Evolutionary conservation across 2,888 invertebrate genomes (phyloP).

Genomic region (Diarsia rubi): DNA sequence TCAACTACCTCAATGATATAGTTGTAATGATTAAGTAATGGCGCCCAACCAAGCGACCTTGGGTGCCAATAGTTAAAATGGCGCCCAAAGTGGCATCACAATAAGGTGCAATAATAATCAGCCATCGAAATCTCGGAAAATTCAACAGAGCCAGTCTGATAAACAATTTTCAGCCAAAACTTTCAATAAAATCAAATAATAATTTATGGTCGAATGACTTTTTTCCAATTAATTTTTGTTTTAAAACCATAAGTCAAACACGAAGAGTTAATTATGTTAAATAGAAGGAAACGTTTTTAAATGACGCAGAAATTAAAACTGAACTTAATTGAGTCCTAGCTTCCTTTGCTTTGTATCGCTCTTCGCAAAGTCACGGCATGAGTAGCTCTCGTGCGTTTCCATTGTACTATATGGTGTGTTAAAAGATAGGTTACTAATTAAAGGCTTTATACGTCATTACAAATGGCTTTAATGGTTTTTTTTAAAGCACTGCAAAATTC

Average conservation of each 20-base stretch:
- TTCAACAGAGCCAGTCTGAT: not conserved
- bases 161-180: not conserved
- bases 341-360: constrained; percentile 62
- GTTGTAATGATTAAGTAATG: not conserved
- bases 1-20: too few relatives aligned
- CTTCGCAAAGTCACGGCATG: constrained; percentile 71
- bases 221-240: constrained; percentile 14
- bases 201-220: not conserved
- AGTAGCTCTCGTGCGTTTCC: constrained; percentile 60
- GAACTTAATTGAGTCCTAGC: constrained; percentile 69
- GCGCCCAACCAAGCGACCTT: constrained; percentile 2
- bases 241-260: constrained; percentile 6
- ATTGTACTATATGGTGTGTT: constrained; percentile 30
- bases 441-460: not conserved
- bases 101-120: not conserved
- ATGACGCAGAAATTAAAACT: constrained; percentile 70
- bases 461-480: not conserved
- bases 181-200: not conserved
- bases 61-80: constrained; percentile 17
- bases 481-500: not conserved
- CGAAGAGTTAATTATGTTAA: constrained; percentile 36
- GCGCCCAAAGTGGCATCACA: constrained; percentile 13
- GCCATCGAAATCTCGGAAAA: not conserved
- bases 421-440: not conserved
- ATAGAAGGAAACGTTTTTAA: constrained; percentile 62